phyloP scores from a whole-genome alignment of 2,113 vertebrate species.

The Chaetura pelagica region DNA sequence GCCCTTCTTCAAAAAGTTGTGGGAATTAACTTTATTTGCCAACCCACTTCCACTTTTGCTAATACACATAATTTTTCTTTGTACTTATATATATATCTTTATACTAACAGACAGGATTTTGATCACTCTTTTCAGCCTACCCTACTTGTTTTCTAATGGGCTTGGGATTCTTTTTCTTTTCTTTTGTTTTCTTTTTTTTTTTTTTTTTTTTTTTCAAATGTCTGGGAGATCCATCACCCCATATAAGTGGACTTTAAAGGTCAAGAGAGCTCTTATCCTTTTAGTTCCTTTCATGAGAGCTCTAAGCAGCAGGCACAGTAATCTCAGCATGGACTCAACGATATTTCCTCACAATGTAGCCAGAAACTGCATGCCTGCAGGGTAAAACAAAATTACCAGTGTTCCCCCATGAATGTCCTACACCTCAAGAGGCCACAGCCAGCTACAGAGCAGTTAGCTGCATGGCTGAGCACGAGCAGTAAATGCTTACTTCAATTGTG shows the following conservation, averaged over 20 bases:
- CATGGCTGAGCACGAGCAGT: conserved; percentile 81
- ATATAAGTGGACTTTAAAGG: conserved; percentile 68
- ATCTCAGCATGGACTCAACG: conserved; percentile 68
- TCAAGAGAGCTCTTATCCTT: conserved; percentile 68
- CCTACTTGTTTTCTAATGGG: conserved; percentile 20
- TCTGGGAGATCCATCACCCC: conserved; percentile 50
- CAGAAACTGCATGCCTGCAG: conserved; percentile 76
- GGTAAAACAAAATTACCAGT: conserved; percentile 81
- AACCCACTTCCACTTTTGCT: not conserved
- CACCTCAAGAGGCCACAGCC: conserved; percentile 78
- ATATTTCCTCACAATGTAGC: conserved; percentile 69
- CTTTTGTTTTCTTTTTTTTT: not conserved
- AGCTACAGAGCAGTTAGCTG: conserved; percentile 80
- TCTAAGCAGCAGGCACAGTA: conserved; percentile 55
- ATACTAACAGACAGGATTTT: not conserved
- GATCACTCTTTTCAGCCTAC: not conserved
- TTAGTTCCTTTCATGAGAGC: conserved; percentile 52
- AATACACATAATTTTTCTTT: conserved; percentile 11
- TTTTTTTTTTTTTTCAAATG: not conserved
- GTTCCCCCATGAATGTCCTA: conserved; percentile 79
- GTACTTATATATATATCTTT: not conserved
- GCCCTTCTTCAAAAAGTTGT: not conserved
- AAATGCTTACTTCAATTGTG: conserved; percentile 78
- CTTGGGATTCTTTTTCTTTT: not conserved
- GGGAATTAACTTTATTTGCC: not conserved